phyloP scores from a whole-genome alignment of 2,113 vertebrate genomes.

The Malurus cyaneus region DNA sequence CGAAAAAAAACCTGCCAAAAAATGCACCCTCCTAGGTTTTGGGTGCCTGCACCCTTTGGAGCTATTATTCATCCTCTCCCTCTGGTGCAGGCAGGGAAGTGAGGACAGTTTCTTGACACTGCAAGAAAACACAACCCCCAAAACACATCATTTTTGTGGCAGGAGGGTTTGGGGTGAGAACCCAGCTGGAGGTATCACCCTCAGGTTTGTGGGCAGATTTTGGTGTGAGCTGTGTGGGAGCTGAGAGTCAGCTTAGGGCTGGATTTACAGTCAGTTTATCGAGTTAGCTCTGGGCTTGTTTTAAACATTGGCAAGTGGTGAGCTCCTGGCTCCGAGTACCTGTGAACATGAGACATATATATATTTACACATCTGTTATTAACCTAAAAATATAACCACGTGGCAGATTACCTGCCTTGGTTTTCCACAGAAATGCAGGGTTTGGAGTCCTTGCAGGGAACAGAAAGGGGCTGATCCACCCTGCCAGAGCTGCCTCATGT shows the following conservation, averaged over 20 bases:
- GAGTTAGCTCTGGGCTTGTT: background rate
- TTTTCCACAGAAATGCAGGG: background rate
- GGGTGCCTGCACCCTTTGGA: background rate
- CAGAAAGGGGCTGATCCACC: background rate
- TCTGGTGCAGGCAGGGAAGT: background rate
- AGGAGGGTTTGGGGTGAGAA: background rate
- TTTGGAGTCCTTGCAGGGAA: background rate
- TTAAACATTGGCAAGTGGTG: slow-evolving; percentile 32
- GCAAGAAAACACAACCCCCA: background rate
- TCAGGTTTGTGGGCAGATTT: background rate
- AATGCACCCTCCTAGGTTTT: background rate
- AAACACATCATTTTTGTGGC: accelerated
- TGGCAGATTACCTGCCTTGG: background rate
- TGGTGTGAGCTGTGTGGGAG: background rate
- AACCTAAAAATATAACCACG: slow-evolving; percentile 52
- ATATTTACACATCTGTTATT: slow-evolving; percentile 56
- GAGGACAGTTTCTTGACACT: background rate
- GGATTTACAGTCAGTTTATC: background rate
- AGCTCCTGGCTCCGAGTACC: slow-evolving; percentile 11
- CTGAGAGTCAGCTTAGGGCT: background rate
- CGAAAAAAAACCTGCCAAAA: too few species aligned
- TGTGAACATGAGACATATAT: slow-evolving; percentile 2
- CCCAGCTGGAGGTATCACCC: background rate
- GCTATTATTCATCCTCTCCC: background rate
- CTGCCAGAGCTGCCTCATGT: background rate